A percentile compares a stretch with the other conserved stretches of the same genome.
Evolutionary conservation across 1,140 invertebrate species (phyloP).

Genomic region (Brachionus manjavacas): DNA sequence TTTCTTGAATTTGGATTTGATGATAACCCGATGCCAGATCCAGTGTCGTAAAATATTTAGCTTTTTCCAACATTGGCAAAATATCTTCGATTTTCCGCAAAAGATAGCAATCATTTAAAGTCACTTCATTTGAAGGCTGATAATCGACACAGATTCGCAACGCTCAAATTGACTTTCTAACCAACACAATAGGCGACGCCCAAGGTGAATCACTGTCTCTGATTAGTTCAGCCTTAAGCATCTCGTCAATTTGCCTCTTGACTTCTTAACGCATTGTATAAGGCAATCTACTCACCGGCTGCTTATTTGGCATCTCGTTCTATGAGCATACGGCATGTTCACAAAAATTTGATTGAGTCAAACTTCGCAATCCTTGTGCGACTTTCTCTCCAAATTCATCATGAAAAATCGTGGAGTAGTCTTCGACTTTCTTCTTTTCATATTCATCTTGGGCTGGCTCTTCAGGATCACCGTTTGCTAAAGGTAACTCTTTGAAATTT

Average conservation of each 20-base stretch:
- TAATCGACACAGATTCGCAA: slow-evolving; percentile 27
- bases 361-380: background rate
- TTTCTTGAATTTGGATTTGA: slow-evolving; percentile 40
- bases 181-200: slow-evolving; percentile 12
- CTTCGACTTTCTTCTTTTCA: background rate
- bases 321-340: background rate
- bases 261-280: background rate
- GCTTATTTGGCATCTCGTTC: background rate
- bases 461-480: background rate
- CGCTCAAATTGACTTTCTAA: background rate
- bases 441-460: background rate
- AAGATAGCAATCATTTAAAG: slow-evolving; percentile 38
- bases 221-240: slow-evolving; percentile 44
- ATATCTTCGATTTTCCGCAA: slow-evolving; percentile 45
- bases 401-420: background rate
- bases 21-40: slow-evolving; percentile 21
- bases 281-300: background rate
- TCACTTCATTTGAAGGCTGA: slow-evolving; percentile 43
- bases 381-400: background rate
- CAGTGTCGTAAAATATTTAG: slow-evolving; percentile 22
- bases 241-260: background rate
- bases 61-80: slow-evolving; percentile 18
- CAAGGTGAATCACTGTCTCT: slow-evolving; percentile 11
- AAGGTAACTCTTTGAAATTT: too few species aligned
- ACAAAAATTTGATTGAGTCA: background rate